A percentile compares a stretch with the other conserved stretches of the same genome.
Conservation (phyloP, 2,888 invertebrate species). For the Hirtodrosophila trivittata region DNA sequence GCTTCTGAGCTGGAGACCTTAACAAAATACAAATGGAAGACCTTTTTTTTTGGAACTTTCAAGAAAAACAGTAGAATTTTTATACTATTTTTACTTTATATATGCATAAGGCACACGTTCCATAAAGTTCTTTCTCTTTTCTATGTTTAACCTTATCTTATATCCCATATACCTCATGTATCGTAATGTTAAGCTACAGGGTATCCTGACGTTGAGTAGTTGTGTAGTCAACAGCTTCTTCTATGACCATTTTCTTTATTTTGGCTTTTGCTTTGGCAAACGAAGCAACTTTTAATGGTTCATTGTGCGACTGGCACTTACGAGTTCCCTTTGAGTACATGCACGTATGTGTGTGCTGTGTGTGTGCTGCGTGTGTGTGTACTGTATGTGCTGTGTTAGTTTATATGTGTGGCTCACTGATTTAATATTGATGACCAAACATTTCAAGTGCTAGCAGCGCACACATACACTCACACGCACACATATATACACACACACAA, state of each 20-base stretch:
- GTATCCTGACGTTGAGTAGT: conserved; percentile 1
- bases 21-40: too few species aligned
- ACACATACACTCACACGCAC: conserved; percentile 16
- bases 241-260: conserved; percentile 20
- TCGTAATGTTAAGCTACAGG: conserved; percentile 5
- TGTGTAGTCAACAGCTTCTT: not conserved
- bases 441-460: conserved; percentile 66
- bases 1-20: too few species aligned
- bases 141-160: too few species aligned
- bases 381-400: conserved; percentile 34
- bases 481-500: not conserved
- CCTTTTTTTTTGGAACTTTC: too few species aligned
- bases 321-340: conserved; percentile 44
- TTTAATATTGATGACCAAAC: conserved; percentile 78
- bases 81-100: too few species aligned
- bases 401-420: conserved; percentile 64
- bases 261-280: conserved; percentile 50
- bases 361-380: conserved; percentile 9
- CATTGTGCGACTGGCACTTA: conserved; percentile 70
- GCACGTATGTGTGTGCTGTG: conserved; percentile 9
- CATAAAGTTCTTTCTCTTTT: too few species aligned
- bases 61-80: too few species aligned
- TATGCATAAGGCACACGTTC: too few species aligned
- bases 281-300: conserved; percentile 76
- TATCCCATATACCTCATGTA: too few species aligned